Evolutionary conservation across 1,140 invertebrate species (phyloP), one percentile per base, ranked within the genome.

Genomic region (Drosophila ficusphila): DNA sequence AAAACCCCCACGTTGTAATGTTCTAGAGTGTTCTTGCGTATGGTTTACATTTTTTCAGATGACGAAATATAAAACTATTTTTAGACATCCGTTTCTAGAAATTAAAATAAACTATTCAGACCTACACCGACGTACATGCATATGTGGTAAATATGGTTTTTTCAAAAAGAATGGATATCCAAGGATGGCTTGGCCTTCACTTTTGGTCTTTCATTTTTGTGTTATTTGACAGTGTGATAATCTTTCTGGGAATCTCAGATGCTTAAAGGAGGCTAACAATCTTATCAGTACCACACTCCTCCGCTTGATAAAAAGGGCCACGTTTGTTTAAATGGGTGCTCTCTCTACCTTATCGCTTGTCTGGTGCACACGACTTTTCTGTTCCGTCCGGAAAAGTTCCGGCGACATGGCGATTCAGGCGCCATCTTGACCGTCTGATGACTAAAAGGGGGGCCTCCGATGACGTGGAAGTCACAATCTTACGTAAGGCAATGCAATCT

Each of bases 371-470:
- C 79, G 79, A 47, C 56, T 38, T 58, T 58, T 8, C n/a, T 0
- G 23, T n/a, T 12, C 2, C 31, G 19, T 31, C 33, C 21, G 36
- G 25, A 27, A 11, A 33, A 33, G 52, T 73, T 85, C 58, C 58
- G 81, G 58, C 36, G 51, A 25, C 52, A 25, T 65, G 57, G 56
- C 29, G 34, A 39, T 60, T 42, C 48, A 39, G 54, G 19, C 41
- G 60, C 79, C 79, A 85, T 85, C 18, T 86, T 86, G 72, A 27
- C 11, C 44, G 44, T 6, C 23, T 54, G 56, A 25, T 82, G 79
- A 82, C 74, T 78, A 69, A 79, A n/a, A n/a, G n/a, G 53, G 9
- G 29, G 56, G 42, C 42, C 36, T 65, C 14, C 27, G 25, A 31
- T 49, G 61, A 64, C 47, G 33, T 52, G 44, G 47, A 48, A 44